Evolutionary conservation across 2,797 vertebrate genomes (phyloP).

Genomic region (Notolepis coatsorum): DNA sequence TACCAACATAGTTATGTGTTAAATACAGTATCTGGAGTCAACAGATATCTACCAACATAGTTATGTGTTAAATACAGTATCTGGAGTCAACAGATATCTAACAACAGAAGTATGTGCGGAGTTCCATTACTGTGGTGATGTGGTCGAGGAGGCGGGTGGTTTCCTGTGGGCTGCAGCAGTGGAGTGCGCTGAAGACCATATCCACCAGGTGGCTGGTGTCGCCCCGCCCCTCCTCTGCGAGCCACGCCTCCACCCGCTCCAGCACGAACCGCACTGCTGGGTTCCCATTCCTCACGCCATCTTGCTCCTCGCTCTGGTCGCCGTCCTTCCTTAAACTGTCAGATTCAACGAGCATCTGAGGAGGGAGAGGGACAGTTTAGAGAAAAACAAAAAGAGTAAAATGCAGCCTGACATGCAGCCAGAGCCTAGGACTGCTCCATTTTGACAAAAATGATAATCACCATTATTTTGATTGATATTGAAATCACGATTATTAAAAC

Average conservation of each 20-base stretch:
- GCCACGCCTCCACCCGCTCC: constrained; percentile 86
- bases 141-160: constrained; percentile 88
- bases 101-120: no score
- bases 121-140: constrained; percentile 76
- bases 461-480: no score
- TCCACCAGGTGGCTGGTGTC: constrained; percentile 89
- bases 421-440: no score
- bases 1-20: no score
- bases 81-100: background rate
- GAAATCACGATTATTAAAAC: no score
- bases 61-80: no score
- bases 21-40: no score
- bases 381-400: background rate
- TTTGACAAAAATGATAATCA: no score
- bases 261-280: constrained; percentile 89
- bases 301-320: constrained; percentile 28
- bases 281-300: constrained; percentile 75
- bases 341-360: constrained; percentile 80
- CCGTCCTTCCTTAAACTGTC: constrained; percentile 26
- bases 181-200: constrained; percentile 92
- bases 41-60: no score
- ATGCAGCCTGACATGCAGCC: background rate
- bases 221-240: constrained; percentile 82
- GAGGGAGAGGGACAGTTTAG: background rate
- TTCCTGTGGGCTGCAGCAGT: constrained; percentile 86